A percentile compares a stretch with the other conserved stretches of the same genome.
These are phyloP conservation scores for Andrena dorsata DNA, from an alignment of 2,888 invertebrate species.

Conservation along the genomic window DNA sequence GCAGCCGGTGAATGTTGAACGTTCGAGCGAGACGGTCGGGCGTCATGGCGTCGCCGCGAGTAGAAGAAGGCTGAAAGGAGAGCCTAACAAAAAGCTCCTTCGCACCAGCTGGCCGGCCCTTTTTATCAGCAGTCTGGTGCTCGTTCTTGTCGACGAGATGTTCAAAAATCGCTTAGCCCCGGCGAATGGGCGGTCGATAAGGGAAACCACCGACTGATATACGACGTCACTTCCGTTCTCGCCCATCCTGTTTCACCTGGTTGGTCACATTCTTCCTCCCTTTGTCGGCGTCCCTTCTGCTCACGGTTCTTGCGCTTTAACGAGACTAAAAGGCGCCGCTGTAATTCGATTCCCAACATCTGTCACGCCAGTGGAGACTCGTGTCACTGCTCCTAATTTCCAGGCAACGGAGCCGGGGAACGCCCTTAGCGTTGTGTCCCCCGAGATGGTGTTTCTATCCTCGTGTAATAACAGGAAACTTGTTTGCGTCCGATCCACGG, in stretches of 20 bases:
- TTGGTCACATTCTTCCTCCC: background rate
- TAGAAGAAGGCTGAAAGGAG: slow-evolving; percentile 49
- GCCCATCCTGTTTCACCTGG: slow-evolving; percentile 22
- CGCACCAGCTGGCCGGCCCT: slow-evolving; percentile 64
- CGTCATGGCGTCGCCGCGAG: slow-evolving; percentile 35
- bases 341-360: slow-evolving; percentile 1
- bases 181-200: slow-evolving; percentile 68
- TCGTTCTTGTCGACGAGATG: slow-evolving; percentile 65
- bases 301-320: background rate
- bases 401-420: slow-evolving; percentile 1
- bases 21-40: slow-evolving; percentile 43
- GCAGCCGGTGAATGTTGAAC: slow-evolving; percentile 54
- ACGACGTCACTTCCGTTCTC: slow-evolving; percentile 63
- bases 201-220: slow-evolving; percentile 58
- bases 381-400: slow-evolving; percentile 25
- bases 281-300: background rate
- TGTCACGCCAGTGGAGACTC: background rate
- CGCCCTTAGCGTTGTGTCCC: slow-evolving; percentile 4
- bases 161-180: slow-evolving; percentile 78
- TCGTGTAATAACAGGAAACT: slow-evolving; percentile 17
- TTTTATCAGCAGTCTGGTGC: slow-evolving; percentile 53
- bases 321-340: background rate
- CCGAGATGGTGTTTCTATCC: slow-evolving; percentile 13
- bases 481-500: background rate
- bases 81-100: slow-evolving; percentile 52